Percentiles rank a stretch among this genome's conserved stretches.
Conservation (phyloP, 1,140 invertebrate genomes). For the Helicoverpa zea region DNA sequence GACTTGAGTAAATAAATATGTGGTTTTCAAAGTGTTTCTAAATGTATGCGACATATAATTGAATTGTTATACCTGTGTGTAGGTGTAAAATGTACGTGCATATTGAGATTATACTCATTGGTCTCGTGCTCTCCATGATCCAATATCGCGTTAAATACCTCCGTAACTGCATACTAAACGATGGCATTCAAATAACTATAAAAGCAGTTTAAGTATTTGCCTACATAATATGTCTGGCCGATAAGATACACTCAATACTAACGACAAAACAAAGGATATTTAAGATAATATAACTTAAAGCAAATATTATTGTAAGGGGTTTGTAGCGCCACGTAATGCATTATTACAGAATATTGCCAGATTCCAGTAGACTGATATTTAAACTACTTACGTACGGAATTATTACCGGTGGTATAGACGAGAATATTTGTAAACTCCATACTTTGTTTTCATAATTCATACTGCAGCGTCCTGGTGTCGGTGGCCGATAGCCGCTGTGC, state of each 20-base stretch:
- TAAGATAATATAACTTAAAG: constrained; percentile 32
- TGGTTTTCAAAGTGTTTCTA: not conserved
- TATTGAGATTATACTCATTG: not conserved
- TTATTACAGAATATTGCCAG: not conserved
- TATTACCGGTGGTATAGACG: constrained; percentile 18
- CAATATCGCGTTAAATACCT: not conserved
- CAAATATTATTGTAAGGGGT: constrained; percentile 31
- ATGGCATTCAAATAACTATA: constrained; percentile 40
- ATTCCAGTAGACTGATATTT: not conserved
- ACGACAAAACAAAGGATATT: constrained; percentile 27
- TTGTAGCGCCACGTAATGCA: not conserved
- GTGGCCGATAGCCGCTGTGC: constrained; percentile 26
- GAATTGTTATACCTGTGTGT: not conserved
- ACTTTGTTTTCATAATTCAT: constrained; percentile 43
- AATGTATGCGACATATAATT: not conserved
- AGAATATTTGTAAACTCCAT: constrained; percentile 39
- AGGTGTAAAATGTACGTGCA: not conserved
- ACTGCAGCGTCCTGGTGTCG: constrained; percentile 37
- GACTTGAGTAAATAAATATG: constrained; percentile 12
- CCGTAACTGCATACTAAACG: constrained; percentile 22
- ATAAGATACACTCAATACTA: constrained; percentile 40
- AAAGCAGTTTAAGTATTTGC: constrained; percentile 40
- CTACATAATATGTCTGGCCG: constrained; percentile 20
- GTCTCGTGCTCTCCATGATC: not conserved
- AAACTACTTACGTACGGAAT: not conserved